phyloP scores from a whole-genome alignment of 2,113 vertebrate genomes.

The Nesoenas mayeri region DNA sequence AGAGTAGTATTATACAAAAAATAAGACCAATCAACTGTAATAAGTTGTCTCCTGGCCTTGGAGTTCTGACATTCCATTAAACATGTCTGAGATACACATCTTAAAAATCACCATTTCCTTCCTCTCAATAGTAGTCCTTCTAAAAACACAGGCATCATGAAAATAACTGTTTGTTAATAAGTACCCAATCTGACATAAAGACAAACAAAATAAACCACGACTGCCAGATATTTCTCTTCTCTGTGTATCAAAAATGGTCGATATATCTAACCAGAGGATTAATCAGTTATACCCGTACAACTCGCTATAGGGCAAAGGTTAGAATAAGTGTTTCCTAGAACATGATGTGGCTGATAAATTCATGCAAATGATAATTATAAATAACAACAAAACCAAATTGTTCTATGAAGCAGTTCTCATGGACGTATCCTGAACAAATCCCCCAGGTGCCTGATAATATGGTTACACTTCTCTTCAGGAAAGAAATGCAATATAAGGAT shows the following conservation, averaged over 20 bases:
- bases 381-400: not conserved
- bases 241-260: not conserved
- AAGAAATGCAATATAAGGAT: not conserved
- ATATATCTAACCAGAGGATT: not conserved
- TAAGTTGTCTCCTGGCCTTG: not conserved
- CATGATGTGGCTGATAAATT: not conserved
- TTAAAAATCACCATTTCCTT: not conserved
- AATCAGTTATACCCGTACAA: not conserved
- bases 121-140: not conserved
- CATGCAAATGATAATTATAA: not conserved
- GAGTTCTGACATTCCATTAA: not conserved
- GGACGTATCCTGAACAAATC: not conserved
- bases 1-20: not conserved
- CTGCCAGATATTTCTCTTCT: not conserved
- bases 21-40: not conserved
- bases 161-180: not conserved
- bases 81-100: not conserved
- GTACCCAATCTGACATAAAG: not conserved
- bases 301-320: not conserved
- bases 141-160: not conserved
- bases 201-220: not conserved
- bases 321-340: not conserved
- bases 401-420: not conserved
- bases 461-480: not conserved
- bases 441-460: not conserved